Conservation (phyloP, 1,140 invertebrate genomes). For the Adoxophyes honmai region DNA sequence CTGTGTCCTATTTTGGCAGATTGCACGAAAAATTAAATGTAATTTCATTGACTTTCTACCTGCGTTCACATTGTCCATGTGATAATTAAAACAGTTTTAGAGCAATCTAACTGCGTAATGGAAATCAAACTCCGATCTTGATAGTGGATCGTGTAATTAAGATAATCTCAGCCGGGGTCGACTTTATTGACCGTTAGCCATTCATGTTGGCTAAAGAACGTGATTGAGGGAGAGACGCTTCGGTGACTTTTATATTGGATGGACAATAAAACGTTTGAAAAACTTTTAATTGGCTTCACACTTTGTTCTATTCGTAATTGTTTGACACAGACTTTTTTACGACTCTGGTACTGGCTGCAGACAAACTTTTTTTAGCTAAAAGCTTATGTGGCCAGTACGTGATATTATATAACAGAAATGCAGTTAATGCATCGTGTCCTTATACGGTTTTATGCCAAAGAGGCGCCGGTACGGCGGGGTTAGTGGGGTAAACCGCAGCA, state of each 20-base stretch:
- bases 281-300: constrained; percentile 1
- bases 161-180: neutral
- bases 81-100: no score
- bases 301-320: neutral
- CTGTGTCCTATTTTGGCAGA: no score
- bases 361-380: no score
- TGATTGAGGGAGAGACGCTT: neutral
- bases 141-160: constrained; percentile 11
- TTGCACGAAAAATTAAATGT: no score
- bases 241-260: neutral
- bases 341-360: no score
- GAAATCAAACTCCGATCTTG: constrained; percentile 1
- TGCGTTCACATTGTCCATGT: no score
- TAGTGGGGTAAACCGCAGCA: constrained; percentile 15
- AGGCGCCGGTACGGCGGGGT: constrained; percentile 16
- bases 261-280: neutral
- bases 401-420: no score
- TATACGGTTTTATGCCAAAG: constrained; percentile 17
- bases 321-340: no score
- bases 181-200: constrained; percentile 6
- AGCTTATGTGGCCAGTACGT: no score
- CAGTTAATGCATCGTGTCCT: neutral
- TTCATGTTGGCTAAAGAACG: constrained; percentile 4
- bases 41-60: no score
- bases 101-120: neutral